Evolutionary conservation across 1,140 invertebrate species (phyloP).

Genomic region (Cepaea nemoralis): DNA sequence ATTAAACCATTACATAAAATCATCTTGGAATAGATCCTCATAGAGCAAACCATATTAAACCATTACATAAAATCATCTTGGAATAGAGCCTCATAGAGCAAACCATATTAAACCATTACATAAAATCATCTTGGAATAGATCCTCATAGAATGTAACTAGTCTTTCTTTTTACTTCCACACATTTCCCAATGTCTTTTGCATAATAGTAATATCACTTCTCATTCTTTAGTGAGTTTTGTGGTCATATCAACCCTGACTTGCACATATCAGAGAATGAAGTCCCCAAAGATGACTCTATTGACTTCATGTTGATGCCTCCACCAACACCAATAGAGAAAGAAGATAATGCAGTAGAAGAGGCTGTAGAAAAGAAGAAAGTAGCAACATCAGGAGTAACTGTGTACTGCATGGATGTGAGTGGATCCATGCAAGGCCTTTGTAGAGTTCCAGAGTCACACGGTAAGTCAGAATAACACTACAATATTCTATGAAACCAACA

Average conservation of each 20-base stretch:
- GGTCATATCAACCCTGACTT: conserved; percentile 55
- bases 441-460: conserved; percentile 57
- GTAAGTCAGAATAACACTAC: conserved; percentile 42
- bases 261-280: conserved; percentile 56
- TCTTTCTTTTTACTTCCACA: too few species aligned
- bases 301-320: conserved; percentile 63
- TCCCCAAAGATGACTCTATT: conserved; percentile 60
- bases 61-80: too few species aligned
- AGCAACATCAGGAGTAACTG: conserved; percentile 50
- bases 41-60: too few species aligned
- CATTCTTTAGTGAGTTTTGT: conserved; percentile 64
- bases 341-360: conserved; percentile 5
- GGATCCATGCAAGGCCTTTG: conserved; percentile 59
- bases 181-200: too few species aligned
- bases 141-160: too few species aligned
- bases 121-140: too few species aligned
- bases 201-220: background rate
- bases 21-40: too few species aligned
- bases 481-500: background rate
- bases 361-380: conserved; percentile 43
- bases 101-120: too few species aligned
- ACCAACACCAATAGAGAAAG: conserved; percentile 38
- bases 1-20: too few species aligned
- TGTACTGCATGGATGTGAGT: conserved; percentile 69
- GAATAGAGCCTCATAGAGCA: too few species aligned